Conservation (phyloP, 1,140 invertebrate species). For the Temnothorax nylanderi region DNA sequence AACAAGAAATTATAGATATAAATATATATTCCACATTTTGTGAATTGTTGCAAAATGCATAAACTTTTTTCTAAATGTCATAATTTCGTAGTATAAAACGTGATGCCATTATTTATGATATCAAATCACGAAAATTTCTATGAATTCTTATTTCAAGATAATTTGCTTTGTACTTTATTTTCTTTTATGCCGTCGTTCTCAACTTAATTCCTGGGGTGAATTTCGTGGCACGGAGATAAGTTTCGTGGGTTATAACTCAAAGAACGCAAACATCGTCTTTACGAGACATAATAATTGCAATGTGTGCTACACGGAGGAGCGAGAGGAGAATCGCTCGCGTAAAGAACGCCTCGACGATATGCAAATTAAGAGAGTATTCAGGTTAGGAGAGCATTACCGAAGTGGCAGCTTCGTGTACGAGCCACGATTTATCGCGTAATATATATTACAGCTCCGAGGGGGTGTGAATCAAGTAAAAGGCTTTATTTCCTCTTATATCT, state of each 20-base stretch:
- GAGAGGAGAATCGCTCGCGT: slow-evolving; percentile 21
- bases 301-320: background rate
- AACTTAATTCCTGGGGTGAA: background rate
- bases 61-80: background rate
- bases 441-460: background rate
- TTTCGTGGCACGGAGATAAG: background rate
- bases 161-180: background rate
- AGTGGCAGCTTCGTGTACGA: slow-evolving; percentile 35
- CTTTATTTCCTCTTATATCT: background rate
- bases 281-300: slow-evolving; percentile 50
- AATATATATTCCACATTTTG: background rate
- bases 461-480: slow-evolving; percentile 15
- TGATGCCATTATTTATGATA: background rate
- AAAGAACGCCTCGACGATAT: slow-evolving; percentile 54
- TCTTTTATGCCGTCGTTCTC: background rate
- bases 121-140: slow-evolving; percentile 4
- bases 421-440: slow-evolving; percentile 30
- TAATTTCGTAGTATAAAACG: background rate
- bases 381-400: slow-evolving; percentile 63
- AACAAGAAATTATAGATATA: background rate
- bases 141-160: background rate
- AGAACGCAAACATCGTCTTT: slow-evolving; percentile 45
- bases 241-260: slow-evolving; percentile 15
- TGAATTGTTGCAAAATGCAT: background rate
- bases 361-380: slow-evolving; percentile 67